Conservation (phyloP, 2,888 invertebrate species). For the Chymomyza amoena region DNA sequence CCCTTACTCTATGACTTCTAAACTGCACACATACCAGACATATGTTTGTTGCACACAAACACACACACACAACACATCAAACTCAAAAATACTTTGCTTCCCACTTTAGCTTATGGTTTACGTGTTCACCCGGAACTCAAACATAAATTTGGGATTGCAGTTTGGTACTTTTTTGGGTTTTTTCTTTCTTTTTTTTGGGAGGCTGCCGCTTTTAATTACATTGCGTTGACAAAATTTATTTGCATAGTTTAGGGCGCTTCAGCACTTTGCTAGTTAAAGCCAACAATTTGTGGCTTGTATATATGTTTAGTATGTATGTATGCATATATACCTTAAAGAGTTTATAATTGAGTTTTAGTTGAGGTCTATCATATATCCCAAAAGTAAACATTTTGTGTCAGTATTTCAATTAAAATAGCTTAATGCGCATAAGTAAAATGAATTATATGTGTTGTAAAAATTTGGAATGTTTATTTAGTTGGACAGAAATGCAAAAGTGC, state of each 20-base stretch:
- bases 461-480: no score
- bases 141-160: constrained; percentile 2
- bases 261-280: constrained; percentile 38
- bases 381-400: constrained; percentile 19
- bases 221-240: constrained; percentile 59
- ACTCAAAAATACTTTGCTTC: background rate
- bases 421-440: background rate
- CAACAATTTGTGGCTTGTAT: constrained; percentile 52
- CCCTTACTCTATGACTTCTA: constrained; percentile 32
- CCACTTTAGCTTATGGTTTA: background rate
- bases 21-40: constrained; percentile 23
- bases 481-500: no score
- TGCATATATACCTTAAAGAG: constrained; percentile 31
- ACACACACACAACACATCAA: background rate
- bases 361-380: constrained; percentile 2
- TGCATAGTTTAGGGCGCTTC: constrained; percentile 46
- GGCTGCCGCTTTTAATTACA: constrained; percentile 56
- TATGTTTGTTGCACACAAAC: constrained; percentile 27
- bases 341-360: constrained; percentile 55
- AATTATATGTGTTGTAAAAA: background rate
- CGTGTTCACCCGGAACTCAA: background rate
- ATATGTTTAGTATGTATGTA: background rate
- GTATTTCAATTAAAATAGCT: background rate
- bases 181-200: background rate
- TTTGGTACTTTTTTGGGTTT: background rate